A percentile compares a stretch with the other conserved stretches of the same genome.
Conservation (phyloP, 1,140 invertebrate genomes). For the Chionoecetes opilio region DNA sequence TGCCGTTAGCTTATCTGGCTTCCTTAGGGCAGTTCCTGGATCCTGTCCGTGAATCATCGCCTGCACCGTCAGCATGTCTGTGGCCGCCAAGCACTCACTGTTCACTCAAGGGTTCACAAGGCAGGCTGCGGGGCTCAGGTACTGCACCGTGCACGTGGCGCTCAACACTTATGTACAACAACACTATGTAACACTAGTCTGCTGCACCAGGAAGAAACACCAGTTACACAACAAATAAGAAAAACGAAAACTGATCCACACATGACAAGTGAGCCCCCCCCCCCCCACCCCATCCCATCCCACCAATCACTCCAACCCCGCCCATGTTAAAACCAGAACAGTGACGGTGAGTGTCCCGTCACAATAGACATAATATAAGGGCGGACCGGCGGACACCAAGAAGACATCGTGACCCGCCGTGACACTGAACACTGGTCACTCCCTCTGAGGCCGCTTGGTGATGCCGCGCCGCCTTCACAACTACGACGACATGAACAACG, state of each 20-base stretch:
- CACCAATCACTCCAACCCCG: not conserved
- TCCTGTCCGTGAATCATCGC: slow-evolving; percentile 72
- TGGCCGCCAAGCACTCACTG: not conserved
- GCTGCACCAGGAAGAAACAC: not conserved
- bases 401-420: not conserved
- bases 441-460: too few species aligned
- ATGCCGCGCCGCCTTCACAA: too few species aligned
- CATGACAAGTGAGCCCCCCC: not conserved
- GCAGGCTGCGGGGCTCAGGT: not conserved
- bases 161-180: slow-evolving; percentile 14
- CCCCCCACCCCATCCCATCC: not conserved
- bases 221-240: not conserved
- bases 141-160: not conserved
- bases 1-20: slow-evolving; percentile 59
- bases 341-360: not conserved
- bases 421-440: not conserved
- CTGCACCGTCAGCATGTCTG: slow-evolving; percentile 66
- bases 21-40: slow-evolving; percentile 56
- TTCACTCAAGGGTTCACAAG: not conserved
- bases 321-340: too few species aligned
- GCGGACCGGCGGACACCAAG: not conserved
- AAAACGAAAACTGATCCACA: not conserved
- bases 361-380: not conserved
- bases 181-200: slow-evolving; percentile 43
- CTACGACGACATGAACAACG: too few species aligned